These are phyloP conservation scores for Catamblyrhynchus diadema DNA, from an alignment of 2,797 vertebrate genomes.

Conservation along the genomic window DNA sequence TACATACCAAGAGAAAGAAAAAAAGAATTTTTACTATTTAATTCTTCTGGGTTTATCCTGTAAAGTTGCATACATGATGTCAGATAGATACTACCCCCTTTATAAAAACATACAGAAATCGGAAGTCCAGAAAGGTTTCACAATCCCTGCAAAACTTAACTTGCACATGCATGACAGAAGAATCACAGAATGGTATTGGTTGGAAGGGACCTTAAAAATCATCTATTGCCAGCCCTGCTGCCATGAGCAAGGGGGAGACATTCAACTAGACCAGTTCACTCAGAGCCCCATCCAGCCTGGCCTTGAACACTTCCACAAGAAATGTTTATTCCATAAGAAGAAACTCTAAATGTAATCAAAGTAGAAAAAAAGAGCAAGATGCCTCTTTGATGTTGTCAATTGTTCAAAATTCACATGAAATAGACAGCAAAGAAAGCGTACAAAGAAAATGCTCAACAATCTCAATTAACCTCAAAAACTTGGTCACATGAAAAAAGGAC, in stretches of 20 bases:
- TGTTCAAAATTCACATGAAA: not conserved
- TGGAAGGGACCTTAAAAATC: not conserved
- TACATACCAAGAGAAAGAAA: not conserved
- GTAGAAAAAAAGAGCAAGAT: not conserved
- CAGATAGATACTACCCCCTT: not conserved
- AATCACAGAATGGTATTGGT: not conserved
- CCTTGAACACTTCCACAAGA: not conserved
- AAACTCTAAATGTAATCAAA: not conserved
- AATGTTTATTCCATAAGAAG: not conserved
- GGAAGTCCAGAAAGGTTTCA: not conserved
- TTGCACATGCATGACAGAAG: not conserved
- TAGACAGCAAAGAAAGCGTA: not conserved
- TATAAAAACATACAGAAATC: not conserved
- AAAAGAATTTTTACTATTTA: not conserved
- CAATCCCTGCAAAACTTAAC: not conserved
- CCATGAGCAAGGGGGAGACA: not conserved
- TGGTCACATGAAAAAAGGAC: not conserved
- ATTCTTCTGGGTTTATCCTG: not conserved
- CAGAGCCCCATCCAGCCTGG: not conserved
- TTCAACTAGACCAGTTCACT: not conserved
- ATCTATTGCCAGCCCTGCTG: not conserved
- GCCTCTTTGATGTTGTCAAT: not conserved
- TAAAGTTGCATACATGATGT: not conserved
- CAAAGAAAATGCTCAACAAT: not conserved
- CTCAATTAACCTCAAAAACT: not conserved